Base-by-base conservation (phyloP, 2,797 vertebrate species). In the Chrysocyon brachyurus region DNA sequence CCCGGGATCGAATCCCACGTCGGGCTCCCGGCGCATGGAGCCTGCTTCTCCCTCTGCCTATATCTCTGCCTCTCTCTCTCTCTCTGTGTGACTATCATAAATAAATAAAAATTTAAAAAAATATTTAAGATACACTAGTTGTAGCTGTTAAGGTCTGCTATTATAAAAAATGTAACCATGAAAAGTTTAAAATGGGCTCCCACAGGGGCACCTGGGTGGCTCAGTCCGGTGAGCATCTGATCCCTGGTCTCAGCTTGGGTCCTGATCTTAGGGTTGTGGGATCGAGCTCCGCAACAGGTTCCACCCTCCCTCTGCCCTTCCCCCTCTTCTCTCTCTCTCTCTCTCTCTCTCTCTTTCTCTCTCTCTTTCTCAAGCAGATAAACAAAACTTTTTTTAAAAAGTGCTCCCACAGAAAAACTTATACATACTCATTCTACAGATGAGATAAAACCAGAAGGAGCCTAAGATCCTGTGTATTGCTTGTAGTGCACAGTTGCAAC, bases 381-480 rank as follows among this genome's bases (percentile, higher is more conserved):
- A 40, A 40, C 40, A 40, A 68, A 68, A n/a, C 31, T n/a, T n/a
- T 68, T 68, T 68, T 33, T 5, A n/a, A 64, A 66, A 68, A 33
- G 31, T 87, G 63, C 36, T 96, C 12, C 66, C 15, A n/a, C 72
- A 72, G 87, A 82, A 89, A 85, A 87, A 26, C 17, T 26, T 59
- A 31, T 49, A 66, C 79, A 52, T 90, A 79, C 22, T 78, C 59
- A 82, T 78, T 86, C 57, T 96, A 56, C 66, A 96, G 57, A 84
- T 96, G 36, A 95, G n/a, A 91, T 85, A 28, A 89, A 97, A 96
- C 72, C 15, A 91, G 36, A 87, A 90, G 81, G 82, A 94, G 36
- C 81, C 40, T 46, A 64, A 81, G 16, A 5, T 75, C 59, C 70
- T 87, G 1, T 92, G 33, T 90, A 54, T 77, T 95, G 87, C 22